Evolutionary conservation across 2,888 invertebrate genomes (phyloP).

Genomic region (Liodrosophila aerea): DNA sequence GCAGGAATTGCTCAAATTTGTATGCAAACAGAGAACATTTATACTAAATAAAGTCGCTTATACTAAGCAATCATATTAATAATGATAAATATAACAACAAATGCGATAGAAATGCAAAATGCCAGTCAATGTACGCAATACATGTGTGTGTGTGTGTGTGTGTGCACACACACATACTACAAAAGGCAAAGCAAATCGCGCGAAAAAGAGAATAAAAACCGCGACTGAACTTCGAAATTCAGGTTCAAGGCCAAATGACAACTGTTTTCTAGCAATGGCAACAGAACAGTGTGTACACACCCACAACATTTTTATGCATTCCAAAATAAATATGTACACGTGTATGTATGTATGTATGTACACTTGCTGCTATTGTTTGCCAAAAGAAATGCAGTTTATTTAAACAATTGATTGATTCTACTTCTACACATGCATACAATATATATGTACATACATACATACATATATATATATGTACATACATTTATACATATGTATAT

Average conservation of each 20-base stretch:
- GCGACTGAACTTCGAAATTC: slow-evolving; percentile 59
- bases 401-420: too few relatives aligned
- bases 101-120: slow-evolving; percentile 1
- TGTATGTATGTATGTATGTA: neutral
- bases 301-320: neutral
- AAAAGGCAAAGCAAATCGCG: slow-evolving; percentile 46
- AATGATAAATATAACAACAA: neutral
- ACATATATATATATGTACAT: slow-evolving; percentile 2
- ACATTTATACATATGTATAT: neutral
- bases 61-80: neutral
- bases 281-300: slow-evolving; percentile 6
- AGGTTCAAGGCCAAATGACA: slow-evolving; percentile 68
- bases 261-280: slow-evolving; percentile 55
- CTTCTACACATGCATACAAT: too few relatives aligned
- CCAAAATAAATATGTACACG: slow-evolving; percentile 4
- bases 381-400: too few relatives aligned
- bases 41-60: too few relatives aligned
- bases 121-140: slow-evolving; percentile 2
- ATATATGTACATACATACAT: neutral
- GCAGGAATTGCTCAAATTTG: too few relatives aligned
- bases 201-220: slow-evolving; percentile 25
- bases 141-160: neutral
- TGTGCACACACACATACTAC: slow-evolving; percentile 6
- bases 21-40: too few relatives aligned
- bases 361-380: too few relatives aligned